A percentile compares a stretch with the other conserved stretches of the same genome.
Evolutionary conservation across 2,113 vertebrate species (phyloP).

Genomic region (Rhinopomastus cyanomelas): DNA sequence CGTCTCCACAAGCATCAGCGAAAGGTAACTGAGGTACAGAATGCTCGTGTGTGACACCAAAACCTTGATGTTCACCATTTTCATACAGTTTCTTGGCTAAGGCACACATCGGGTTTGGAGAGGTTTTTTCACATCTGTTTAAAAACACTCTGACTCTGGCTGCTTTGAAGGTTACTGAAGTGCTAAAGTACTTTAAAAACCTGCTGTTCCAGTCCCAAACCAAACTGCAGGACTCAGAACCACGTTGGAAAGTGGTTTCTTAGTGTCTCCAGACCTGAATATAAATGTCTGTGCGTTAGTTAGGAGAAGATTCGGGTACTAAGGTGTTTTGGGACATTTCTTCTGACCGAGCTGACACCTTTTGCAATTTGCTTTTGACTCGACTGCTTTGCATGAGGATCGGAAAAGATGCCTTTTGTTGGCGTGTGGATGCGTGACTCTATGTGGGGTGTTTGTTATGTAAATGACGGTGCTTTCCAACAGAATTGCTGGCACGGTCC

Average conservation of each 20-base stretch:
- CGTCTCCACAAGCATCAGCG: neutral
- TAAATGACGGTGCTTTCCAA: neutral
- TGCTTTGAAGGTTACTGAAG: neutral
- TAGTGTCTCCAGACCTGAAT: neutral
- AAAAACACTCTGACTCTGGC: neutral
- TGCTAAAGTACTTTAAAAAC: neutral
- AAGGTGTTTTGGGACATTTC: neutral
- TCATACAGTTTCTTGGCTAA: neutral
- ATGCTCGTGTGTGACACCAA: neutral
- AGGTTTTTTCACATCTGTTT: neutral
- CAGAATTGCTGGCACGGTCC: neutral
- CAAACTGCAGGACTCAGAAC: neutral
- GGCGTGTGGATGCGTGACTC: neutral
- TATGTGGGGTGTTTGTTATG: too few species aligned
- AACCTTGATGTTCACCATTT: neutral
- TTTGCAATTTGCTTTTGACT: neutral
- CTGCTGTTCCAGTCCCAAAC: neutral
- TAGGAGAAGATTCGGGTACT: neutral
- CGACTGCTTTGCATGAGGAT: neutral
- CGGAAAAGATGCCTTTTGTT: neutral
- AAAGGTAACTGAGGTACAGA: neutral
- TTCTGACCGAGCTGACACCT: neutral
- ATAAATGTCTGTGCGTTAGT: too few species aligned
- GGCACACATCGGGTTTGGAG: neutral
- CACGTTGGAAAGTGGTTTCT: neutral